These are phyloP conservation scores for Pandion haliaetus DNA, from an alignment of 2,113 vertebrate genomes.

Conservation along the genomic window DNA sequence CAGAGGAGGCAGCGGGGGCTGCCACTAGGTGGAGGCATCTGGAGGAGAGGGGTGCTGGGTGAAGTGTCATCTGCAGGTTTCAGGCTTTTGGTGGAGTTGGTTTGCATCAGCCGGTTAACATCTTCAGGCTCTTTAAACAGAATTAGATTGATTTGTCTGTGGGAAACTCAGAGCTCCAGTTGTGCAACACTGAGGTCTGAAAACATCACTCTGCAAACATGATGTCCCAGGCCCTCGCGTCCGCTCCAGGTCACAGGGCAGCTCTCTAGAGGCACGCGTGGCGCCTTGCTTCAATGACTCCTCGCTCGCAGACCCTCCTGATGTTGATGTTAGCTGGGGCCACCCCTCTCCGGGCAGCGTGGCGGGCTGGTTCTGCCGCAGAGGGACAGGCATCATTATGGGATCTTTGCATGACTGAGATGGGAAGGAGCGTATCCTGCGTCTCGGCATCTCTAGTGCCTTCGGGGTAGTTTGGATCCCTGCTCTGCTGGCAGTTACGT, in stretches of 20 bases:
- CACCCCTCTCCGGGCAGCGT: rapidly evolving
- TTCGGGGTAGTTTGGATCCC: background rate
- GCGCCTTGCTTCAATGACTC: background rate
- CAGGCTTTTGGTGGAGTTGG: background rate
- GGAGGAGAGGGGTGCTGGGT: background rate
- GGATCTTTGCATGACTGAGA: background rate
- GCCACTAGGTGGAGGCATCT: background rate
- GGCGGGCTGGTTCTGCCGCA: background rate
- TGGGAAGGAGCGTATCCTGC: background rate
- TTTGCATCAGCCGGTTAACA: background rate
- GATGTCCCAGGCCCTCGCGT: background rate
- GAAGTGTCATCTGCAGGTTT: background rate
- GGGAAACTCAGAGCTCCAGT: constrained; percentile 9
- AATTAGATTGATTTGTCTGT: background rate
- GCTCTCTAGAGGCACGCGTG: background rate
- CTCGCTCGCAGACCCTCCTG: background rate
- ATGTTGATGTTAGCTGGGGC: background rate
- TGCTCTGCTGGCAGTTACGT: background rate
- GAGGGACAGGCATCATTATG: background rate
- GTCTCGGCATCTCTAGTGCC: rapidly evolving
- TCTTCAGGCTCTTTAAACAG: background rate
- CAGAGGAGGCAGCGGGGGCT: background rate
- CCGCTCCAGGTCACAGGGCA: background rate
- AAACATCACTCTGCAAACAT: background rate
- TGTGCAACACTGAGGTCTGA: background rate